These are phyloP conservation scores for Sycophila sp. DNA, from an alignment of 1,140 invertebrate species.

Conservation along the genomic window DNA sequence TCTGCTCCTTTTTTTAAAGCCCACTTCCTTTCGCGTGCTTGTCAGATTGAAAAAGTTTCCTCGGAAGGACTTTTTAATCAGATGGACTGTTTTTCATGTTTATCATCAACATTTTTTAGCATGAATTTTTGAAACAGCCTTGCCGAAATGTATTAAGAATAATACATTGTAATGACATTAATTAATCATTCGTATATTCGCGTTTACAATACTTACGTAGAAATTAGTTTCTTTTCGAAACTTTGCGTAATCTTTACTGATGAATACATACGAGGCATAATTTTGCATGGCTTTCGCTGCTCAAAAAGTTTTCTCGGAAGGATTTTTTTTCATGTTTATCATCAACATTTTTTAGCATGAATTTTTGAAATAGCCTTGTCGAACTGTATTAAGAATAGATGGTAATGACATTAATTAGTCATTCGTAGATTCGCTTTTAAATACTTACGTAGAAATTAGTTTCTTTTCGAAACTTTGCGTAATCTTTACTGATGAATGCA, in stretches of 20 bases:
- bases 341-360: background rate
- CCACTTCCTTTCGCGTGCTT: background rate
- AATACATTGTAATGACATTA: background rate
- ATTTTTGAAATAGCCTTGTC: background rate
- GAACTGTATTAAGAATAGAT: background rate
- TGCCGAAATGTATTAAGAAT: background rate
- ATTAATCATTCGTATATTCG: too few species aligned
- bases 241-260: slow-evolving; percentile 69
- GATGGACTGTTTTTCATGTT: too few species aligned
- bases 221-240: slow-evolving; percentile 66
- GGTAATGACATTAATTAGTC: too few species aligned
- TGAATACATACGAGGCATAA: slow-evolving; percentile 67
- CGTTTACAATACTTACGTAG: slow-evolving; percentile 48
- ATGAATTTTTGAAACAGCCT: background rate
- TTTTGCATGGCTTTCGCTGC: slow-evolving; percentile 67
- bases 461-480: slow-evolving; percentile 68
- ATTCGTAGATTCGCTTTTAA: too few species aligned
- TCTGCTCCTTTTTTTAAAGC: background rate
- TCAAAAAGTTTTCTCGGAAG: background rate
- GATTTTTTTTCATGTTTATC: too few species aligned
- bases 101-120: background rate
- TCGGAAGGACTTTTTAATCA: background rate
- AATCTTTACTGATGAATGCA: slow-evolving; percentile 69
- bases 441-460: slow-evolving; percentile 59
- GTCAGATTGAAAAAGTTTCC: background rate